Base-by-base conservation (phyloP, 2,888 invertebrate species). In the Coelogynopora nodosa region DNA sequence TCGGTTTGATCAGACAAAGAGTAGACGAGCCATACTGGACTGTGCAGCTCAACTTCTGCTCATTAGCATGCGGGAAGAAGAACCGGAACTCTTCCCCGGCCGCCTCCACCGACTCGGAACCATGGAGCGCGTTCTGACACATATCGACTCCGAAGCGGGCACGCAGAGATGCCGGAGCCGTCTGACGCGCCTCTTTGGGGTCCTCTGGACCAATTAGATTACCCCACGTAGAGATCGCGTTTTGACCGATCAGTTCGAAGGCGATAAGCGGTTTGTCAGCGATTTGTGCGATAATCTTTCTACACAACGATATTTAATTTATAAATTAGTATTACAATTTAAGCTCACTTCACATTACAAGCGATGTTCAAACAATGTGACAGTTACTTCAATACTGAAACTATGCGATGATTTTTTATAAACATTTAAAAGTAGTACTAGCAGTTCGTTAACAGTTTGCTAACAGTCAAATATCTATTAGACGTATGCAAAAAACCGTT, bases 1-100 rank as follows among this genome's bases (percentile, higher is more conserved):
- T 97, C 0, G 97, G 97, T 91, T 97, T 97, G 82, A 97, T 94
- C 85, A 97, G 93, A 90, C 95, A 95, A 88, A 92, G 92, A 0
- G 92, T 92, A 49, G 90, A 90, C 85, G 91, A 90, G 2, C 88
- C 87, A 88, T 90, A 90, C 13, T 89, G 88, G 28, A 92, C 91
- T 27, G 92, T 91, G 88, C 91, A 91, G 67, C 88, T 89, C 87
- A 90, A 18, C 18, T 49, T 88, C 29, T 88, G 87, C 10, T 89
- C 88, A n/a, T 89, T 89, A 23, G 89, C 89, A 1, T 88, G 88
- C 0, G 93, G 92, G 89, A 93, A 93, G 90, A 93, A 93, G 88
- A 92, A 91, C 86, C 91, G 91, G 0, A 92, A 86, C 88, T 93
- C 93, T 80, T 90, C 87, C 0, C 90, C 90, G 0, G 94, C 95